Conservation (phyloP, 2,113 vertebrate species). For the Mohoua ochrocephala region DNA sequence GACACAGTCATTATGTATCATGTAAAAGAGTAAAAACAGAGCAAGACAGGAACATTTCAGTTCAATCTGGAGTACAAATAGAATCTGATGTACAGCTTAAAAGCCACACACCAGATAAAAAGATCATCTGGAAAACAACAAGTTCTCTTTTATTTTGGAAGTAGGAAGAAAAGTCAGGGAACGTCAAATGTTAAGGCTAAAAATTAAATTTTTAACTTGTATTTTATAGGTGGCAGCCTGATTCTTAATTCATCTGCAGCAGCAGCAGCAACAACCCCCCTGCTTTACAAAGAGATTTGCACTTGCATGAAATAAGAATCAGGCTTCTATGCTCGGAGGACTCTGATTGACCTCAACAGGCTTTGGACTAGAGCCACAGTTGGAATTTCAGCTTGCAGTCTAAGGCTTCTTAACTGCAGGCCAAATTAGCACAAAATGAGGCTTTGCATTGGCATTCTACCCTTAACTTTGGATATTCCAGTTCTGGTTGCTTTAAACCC, state of each 20-base stretch:
- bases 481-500: constrained; percentile 61
- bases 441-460: constrained; percentile 26
- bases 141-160: constrained; percentile 4
- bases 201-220: not conserved
- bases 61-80: constrained; percentile 61
- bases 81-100: constrained; percentile 66
- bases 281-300: constrained; percentile 5
- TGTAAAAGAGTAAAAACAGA: constrained; percentile 69
- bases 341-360: constrained; percentile 49
- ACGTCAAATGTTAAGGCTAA: constrained; percentile 14
- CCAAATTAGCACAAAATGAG: constrained; percentile 50
- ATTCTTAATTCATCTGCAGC: not conserved
- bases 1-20: constrained; percentile 63
- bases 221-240: not conserved
- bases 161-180: not conserved
- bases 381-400: constrained; percentile 57
- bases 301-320: constrained; percentile 28
- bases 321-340: constrained; percentile 16
- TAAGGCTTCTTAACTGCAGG: constrained; percentile 55
- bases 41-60: constrained; percentile 62
- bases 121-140: not conserved
- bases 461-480: constrained; percentile 58
- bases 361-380: constrained; percentile 51
- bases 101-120: constrained; percentile 53
- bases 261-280: not conserved